Evolutionary conservation across 2,113 vertebrate species (phyloP), one percentile per base, ranked within the genome.

Genomic region (Thalassarche chlororhynchos): DNA sequence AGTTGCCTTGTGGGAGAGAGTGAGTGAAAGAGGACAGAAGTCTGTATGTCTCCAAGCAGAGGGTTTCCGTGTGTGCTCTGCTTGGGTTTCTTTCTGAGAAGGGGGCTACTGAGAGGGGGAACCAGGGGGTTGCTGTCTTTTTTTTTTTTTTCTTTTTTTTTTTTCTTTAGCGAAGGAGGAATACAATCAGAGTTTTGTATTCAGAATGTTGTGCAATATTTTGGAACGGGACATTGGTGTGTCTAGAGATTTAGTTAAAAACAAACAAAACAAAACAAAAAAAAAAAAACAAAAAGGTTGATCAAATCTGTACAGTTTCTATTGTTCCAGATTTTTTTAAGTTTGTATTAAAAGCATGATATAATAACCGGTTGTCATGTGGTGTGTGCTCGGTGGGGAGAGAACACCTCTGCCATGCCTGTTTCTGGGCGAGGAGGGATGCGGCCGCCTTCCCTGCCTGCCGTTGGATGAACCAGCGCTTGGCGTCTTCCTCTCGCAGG

Each of bases 271-370:
- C 85, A 89, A 8, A 52, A 81, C 66, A 94, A 96, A 85, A 94
- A 97, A 97, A 97, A 94, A 62, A 87, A 68, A 92, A 46, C 79
- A 97, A 97, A 97, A 98, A 98, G 98, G 98, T 98, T 98, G 98
- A 98, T 98, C 98, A 98, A 98, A 98, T 98, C 98, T 99, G 98
- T 99, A 99, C 98, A 99, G 98, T 99, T 99, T 99, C 98, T 99
- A 99, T 99, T 98, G 98, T 98, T 99, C 98, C 98, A 98, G 98
- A 98, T 98, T 99, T 99, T 99, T 99, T 99, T 98, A 99, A 99
- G 98, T 99, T 99, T 99, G 98, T 98, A 99, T 99, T 99, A 99
- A 99, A 99, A 99, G 98, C 98, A 99, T 99, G 98, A 98, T 98
- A 98, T 97, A 98, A 98, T 98, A 98, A 93, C 60, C 0, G 0